Conservation (phyloP, 2,797 vertebrate genomes). For the Sebastes kiyomatsui region DNA sequence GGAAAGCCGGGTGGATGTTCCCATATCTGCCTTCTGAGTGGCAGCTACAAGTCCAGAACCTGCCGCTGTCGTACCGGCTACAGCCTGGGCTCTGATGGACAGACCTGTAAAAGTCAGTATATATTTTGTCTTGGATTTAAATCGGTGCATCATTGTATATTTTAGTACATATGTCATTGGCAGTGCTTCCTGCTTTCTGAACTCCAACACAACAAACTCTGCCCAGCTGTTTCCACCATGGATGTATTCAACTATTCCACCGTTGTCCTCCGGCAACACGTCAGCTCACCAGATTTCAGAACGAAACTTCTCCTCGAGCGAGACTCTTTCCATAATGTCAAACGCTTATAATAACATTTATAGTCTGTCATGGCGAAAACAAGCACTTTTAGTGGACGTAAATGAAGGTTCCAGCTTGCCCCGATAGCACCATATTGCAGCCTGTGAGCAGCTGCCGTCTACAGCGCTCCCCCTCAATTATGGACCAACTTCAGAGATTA, state of each 20-base stretch:
- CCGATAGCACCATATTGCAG: neutral
- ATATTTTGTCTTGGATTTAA: neutral
- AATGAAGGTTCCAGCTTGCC: too few relatives aligned
- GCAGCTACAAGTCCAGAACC: slow-evolving; percentile 93
- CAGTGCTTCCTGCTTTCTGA: neutral
- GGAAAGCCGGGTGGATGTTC: slow-evolving; percentile 91
- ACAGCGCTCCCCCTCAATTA: neutral
- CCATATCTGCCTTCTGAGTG: slow-evolving; percentile 95
- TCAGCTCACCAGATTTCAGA: neutral
- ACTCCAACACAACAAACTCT: neutral
- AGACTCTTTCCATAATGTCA: neutral
- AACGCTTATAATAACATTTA: too few relatives aligned
- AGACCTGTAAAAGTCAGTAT: slow-evolving; percentile 97
- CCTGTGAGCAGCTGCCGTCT: neutral
- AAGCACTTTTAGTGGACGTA: too few relatives aligned
- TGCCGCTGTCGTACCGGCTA: slow-evolving; percentile 96
- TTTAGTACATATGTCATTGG: neutral
- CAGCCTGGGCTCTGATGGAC: slow-evolving; percentile 90
- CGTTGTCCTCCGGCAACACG: neutral
- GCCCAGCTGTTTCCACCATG: too few relatives aligned
- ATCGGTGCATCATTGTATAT: neutral
- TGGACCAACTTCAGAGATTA: neutral
- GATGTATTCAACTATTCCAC: neutral
- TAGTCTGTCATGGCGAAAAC: too few relatives aligned
- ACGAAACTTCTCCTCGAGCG: neutral